Evolutionary conservation across 2,888 invertebrate genomes (phyloP).

Genomic region (Chydorus sphaericus): DNA sequence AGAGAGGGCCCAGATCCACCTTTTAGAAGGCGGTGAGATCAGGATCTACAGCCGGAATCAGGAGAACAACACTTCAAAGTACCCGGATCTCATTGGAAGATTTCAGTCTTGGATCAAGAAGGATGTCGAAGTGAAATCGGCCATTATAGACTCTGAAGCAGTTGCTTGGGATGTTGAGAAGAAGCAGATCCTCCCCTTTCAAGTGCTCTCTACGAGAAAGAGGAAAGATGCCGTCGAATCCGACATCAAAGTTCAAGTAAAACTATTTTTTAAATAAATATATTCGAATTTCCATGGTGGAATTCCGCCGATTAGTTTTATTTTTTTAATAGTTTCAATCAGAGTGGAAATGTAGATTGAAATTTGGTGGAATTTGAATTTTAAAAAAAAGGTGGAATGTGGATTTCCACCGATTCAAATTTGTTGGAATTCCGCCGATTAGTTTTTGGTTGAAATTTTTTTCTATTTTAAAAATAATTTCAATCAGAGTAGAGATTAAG

Average conservation of each 20-base stretch:
- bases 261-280: too few relatives aligned
- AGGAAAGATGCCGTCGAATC: slow-evolving; percentile 68
- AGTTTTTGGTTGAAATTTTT: too few relatives aligned
- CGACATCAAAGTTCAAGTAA: slow-evolving; percentile 69
- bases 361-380: too few relatives aligned
- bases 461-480: too few relatives aligned
- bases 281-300: too few relatives aligned
- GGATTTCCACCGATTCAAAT: too few relatives aligned
- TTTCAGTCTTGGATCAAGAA: slow-evolving; percentile 4
- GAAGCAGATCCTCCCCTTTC: slow-evolving; percentile 87
- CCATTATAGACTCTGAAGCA: slow-evolving; percentile 89
- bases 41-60: slow-evolving; percentile 90
- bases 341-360: too few relatives aligned
- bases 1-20: slow-evolving; percentile 89
- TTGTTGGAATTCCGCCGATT: too few relatives aligned
- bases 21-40: slow-evolving; percentile 47
- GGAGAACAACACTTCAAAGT: slow-evolving; percentile 84
- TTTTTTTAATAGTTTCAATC: too few relatives aligned
- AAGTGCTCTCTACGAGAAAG: slow-evolving; percentile 85
- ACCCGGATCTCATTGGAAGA: slow-evolving; percentile 60
- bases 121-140: slow-evolving; percentile 47
- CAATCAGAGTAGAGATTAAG: too few relatives aligned
- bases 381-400: too few relatives aligned
- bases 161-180: slow-evolving; percentile 87
- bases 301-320: too few relatives aligned